phyloP scores from a whole-genome alignment of 2,113 vertebrate genomes.

The Sinocyclocheilus rhinocerous region DNA sequence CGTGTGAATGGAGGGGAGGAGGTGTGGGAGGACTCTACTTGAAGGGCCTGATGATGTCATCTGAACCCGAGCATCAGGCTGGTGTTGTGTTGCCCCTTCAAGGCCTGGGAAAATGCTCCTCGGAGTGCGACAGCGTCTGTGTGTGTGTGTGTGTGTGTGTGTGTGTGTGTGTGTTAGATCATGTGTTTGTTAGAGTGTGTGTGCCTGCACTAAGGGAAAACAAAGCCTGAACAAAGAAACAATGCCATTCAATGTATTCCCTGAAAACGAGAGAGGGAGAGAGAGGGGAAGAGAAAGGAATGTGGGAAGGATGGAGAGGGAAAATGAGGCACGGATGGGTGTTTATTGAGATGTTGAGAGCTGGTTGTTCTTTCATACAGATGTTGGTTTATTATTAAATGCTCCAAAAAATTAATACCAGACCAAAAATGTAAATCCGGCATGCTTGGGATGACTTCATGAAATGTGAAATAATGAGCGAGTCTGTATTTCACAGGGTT shows the following conservation, averaged over 20 bases:
- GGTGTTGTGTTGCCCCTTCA: constrained; percentile 63
- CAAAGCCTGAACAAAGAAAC: constrained; percentile 36
- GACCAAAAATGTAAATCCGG: background rate
- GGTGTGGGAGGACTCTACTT: constrained; percentile 62
- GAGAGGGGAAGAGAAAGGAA: constrained; percentile 31
- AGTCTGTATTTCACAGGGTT: background rate
- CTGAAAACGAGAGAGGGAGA: constrained; percentile 48
- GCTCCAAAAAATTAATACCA: background rate
- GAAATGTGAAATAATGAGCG: background rate
- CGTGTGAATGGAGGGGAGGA: constrained; percentile 54
- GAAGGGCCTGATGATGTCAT: constrained; percentile 74
- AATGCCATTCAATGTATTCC: constrained; percentile 34
- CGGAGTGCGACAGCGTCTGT: constrained; percentile 61
- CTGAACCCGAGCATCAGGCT: constrained; percentile 63
- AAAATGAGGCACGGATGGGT: constrained; percentile 1
- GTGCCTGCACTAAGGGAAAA: constrained; percentile 62
- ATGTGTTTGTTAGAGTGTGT: constrained; percentile 38
- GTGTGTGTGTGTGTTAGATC: constrained; percentile 16
- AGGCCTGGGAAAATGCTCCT: constrained; percentile 73
- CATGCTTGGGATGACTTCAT: background rate
- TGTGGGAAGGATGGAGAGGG: constrained; percentile 26
- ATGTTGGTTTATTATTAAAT: constrained; percentile 37
- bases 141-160: constrained; percentile 10
- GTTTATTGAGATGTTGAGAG: constrained; percentile 19
- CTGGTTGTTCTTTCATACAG: constrained; percentile 17